These are phyloP conservation scores for Copidosoma aretas DNA, from an alignment of 2,888 invertebrate genomes.

Conservation along the genomic window DNA sequence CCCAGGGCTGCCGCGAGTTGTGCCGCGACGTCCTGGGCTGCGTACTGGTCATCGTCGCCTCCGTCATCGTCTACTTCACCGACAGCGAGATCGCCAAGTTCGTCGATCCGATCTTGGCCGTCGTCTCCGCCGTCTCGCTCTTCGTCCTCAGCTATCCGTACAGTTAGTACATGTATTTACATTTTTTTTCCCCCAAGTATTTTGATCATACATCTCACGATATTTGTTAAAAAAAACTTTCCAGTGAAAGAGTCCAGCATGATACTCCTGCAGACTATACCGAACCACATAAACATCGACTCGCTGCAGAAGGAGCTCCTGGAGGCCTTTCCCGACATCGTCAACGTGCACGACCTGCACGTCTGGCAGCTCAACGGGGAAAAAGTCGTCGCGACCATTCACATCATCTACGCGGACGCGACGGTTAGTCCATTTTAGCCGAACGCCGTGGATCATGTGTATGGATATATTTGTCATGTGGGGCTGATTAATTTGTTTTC, in stretches of 20 bases:
- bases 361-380: slow-evolving; percentile 86
- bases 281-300: slow-evolving; percentile 83
- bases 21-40: slow-evolving; percentile 73
- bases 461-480: neutral
- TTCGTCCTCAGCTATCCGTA: slow-evolving; percentile 81
- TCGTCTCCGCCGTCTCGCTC: slow-evolving; percentile 75
- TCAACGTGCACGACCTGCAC: slow-evolving; percentile 85
- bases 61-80: slow-evolving; percentile 69
- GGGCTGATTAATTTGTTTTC: too few relatives aligned
- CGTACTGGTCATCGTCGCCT: slow-evolving; percentile 76
- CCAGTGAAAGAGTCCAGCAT: slow-evolving; percentile 88
- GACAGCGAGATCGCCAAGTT: slow-evolving; percentile 72
- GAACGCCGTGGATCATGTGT: too few relatives aligned
- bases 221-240: slow-evolving; percentile 48
- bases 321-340: slow-evolving; percentile 73
- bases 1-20: slow-evolving; percentile 70
- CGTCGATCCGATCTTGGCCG: slow-evolving; percentile 77
- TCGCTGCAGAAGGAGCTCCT: slow-evolving; percentile 71
- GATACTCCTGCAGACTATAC: slow-evolving; percentile 90
- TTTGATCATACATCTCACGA: slow-evolving; percentile 23
- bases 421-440: slow-evolving; percentile 18
- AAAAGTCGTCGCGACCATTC: slow-evolving; percentile 83
- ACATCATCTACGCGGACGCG: slow-evolving; percentile 76
- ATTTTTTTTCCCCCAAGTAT: too few relatives aligned
- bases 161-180: slow-evolving; percentile 67